These are phyloP conservation scores for Electrophaes corylata DNA, from an alignment of 2,888 invertebrate species.

Conservation along the genomic window DNA sequence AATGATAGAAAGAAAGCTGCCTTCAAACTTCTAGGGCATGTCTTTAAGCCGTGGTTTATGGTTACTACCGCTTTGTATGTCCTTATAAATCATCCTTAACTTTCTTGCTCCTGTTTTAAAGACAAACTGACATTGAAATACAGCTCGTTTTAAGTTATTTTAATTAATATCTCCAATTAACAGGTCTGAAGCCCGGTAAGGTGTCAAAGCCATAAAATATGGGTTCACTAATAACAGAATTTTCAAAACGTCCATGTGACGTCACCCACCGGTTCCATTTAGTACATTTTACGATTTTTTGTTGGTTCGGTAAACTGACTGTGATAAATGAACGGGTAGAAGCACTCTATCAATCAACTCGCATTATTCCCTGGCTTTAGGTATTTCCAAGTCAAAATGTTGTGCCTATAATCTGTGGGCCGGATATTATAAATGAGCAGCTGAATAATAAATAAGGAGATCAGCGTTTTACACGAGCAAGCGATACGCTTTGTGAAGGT, in stretches of 20 bases:
- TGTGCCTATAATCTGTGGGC: slow-evolving; percentile 13
- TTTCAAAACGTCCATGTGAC: neutral
- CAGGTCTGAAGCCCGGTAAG: neutral
- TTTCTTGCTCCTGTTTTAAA: neutral
- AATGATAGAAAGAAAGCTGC: no score
- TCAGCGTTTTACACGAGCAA: slow-evolving; percentile 4
- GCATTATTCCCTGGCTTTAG: slow-evolving; percentile 51
- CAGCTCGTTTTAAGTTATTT: slow-evolving; percentile 31
- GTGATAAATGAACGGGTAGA: slow-evolving; percentile 53
- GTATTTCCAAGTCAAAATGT: slow-evolving; percentile 22
- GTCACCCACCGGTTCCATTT: neutral
- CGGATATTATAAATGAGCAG: slow-evolving; percentile 25
- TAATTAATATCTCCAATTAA: slow-evolving; percentile 33
- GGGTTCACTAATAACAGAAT: neutral
- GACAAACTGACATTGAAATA: slow-evolving; percentile 28
- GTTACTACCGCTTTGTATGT: no score
- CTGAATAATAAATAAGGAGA: slow-evolving; percentile 22
- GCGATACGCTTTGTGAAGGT: slow-evolving; percentile 2
- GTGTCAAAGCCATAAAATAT: neutral
- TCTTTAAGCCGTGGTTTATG: no score
- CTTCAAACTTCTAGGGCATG: no score
- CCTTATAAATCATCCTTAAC: neutral
- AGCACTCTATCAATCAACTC: slow-evolving; percentile 61
- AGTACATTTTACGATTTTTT: slow-evolving; percentile 1
- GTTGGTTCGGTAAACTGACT: slow-evolving; percentile 48